A percentile compares a stretch with the other conserved stretches of the same genome.
Conservation (phyloP, 2,113 vertebrate genomes). For the Piprites chloris region DNA sequence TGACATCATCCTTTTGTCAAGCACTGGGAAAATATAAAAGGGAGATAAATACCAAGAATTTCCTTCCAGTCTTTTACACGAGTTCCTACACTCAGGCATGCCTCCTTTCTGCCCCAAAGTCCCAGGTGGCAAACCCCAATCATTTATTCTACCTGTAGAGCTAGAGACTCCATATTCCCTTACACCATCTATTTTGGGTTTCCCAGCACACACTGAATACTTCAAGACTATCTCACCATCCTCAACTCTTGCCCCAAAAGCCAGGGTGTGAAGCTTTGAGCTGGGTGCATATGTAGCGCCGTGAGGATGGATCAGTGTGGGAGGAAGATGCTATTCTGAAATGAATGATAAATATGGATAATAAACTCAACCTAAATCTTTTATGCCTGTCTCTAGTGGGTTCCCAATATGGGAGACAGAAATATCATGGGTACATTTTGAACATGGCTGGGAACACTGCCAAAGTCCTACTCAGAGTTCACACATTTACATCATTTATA, state of each 20-base stretch:
- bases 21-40: neutral
- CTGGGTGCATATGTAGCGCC: neutral
- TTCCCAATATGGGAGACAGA: conserved; percentile 53
- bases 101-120: neutral
- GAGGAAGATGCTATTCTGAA: conserved; percentile 59
- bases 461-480: conserved; percentile 63
- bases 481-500: conserved; percentile 65
- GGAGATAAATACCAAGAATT: neutral
- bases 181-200: conserved; percentile 30
- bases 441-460: conserved; percentile 43
- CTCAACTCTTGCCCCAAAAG: conserved; percentile 44
- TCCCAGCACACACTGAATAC: neutral
- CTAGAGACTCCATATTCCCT: neutral
- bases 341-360: conserved; percentile 54
- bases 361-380: conserved; percentile 48
- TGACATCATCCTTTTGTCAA: neutral
- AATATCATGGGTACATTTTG: conserved; percentile 66
- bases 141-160: neutral
- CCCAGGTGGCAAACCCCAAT: neutral
- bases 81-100: neutral
- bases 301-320: conserved; percentile 15
- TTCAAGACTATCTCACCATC: neutral
- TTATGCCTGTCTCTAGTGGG: conserved; percentile 44
- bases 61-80: neutral
- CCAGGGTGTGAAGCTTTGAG: conserved; percentile 23